A percentile compares a stretch with the other conserved stretches of the same genome.
These are phyloP conservation scores for Hemibagrus wyckioides DNA, from an alignment of 2,113 vertebrate genomes.

Conservation along the genomic window DNA sequence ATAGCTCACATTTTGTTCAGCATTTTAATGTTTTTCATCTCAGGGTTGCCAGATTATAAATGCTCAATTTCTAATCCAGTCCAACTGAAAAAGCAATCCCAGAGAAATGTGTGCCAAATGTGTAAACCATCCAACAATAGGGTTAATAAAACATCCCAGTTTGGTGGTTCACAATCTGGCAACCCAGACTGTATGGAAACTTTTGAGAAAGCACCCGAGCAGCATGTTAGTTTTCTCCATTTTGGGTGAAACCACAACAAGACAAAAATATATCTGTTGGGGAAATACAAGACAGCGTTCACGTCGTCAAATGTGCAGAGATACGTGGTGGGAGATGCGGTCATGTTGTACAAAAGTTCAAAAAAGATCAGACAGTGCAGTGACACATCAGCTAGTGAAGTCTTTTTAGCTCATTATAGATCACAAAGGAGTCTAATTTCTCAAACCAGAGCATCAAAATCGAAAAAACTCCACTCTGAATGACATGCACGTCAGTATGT, in stretches of 20 bases:
- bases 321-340: neutral
- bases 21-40: neutral
- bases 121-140: neutral
- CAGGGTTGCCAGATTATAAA: neutral
- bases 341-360: neutral
- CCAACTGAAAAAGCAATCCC: neutral
- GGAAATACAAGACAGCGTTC: neutral
- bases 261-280: neutral
- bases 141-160: neutral
- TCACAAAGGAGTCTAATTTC: neutral
- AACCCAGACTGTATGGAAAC: conserved; percentile 21
- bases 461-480: neutral
- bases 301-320: neutral
- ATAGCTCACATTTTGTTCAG: neutral
- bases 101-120: no score
- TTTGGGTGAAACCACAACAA: neutral
- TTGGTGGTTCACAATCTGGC: conserved; percentile 13
- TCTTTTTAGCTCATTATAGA: neutral
- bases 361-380: neutral
- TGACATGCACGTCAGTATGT: neutral
- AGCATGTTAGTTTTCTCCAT: neutral
- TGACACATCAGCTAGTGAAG: neutral
- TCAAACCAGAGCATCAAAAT: neutral
- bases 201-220: neutral
- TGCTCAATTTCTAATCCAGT: neutral